These are phyloP conservation scores for Nesogale talazaci DNA, from an alignment of 2,113 vertebrate species.

Conservation along the genomic window DNA sequence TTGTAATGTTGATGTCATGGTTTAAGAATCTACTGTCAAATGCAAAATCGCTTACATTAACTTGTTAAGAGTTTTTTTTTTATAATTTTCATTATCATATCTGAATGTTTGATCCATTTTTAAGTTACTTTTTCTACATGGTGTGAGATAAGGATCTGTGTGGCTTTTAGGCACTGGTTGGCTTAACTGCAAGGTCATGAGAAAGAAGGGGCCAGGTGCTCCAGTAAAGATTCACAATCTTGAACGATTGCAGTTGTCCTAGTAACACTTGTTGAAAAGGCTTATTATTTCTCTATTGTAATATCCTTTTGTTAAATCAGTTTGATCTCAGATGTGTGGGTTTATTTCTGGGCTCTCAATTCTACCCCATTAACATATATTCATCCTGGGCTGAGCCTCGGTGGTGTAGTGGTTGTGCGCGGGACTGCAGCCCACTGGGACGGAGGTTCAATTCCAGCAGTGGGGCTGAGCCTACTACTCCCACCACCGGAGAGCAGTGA, in stretches of 20 bases:
- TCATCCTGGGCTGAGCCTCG: no score
- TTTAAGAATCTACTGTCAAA: not conserved
- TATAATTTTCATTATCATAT: not conserved
- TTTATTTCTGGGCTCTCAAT: not conserved
- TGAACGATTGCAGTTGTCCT: not conserved
- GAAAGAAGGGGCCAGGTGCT: no score
- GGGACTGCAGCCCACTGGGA: no score
- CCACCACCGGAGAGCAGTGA: no score
- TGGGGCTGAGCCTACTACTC: no score
- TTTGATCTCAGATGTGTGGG: not conserved
- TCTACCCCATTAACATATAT: not conserved
- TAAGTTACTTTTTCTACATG: not conserved
- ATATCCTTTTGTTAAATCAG: not conserved
- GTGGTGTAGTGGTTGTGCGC: no score
- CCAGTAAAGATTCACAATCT: no score
- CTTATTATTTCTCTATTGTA: not conserved
- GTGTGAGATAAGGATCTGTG: not conserved
- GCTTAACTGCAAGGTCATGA: no score
- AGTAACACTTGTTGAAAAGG: not conserved
- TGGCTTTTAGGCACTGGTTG: no score
- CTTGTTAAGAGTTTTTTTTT: not conserved
- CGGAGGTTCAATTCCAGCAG: no score
- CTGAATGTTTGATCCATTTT: not conserved
- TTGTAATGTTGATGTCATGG: not conserved
- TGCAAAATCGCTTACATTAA: not conserved